Conservation (phyloP, 2,888 invertebrate genomes). For the Pachydiplax longipennis region DNA sequence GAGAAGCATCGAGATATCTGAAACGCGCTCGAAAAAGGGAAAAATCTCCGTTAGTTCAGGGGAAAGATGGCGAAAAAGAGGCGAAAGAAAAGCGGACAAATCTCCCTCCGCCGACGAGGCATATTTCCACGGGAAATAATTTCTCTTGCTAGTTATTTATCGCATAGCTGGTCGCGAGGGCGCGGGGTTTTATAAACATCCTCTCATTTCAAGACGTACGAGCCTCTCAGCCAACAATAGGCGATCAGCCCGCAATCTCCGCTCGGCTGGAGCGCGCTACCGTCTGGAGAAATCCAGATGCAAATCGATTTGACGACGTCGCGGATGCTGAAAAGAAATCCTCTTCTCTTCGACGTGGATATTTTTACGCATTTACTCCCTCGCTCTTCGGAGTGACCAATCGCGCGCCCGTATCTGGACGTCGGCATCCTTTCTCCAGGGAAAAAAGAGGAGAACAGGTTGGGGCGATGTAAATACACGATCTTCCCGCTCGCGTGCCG, state of each 20-base stretch:
- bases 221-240: background rate
- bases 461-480: background rate
- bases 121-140: background rate
- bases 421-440: background rate
- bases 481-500: background rate
- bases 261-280: background rate
- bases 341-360: background rate
- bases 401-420: background rate
- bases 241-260: background rate
- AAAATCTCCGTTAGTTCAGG: background rate
- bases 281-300: background rate
- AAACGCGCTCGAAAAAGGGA: background rate
- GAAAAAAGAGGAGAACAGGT: background rate
- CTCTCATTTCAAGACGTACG: background rate
- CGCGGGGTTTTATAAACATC: background rate
- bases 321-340: background rate
- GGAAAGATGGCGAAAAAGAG: background rate
- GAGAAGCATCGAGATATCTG: background rate
- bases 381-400: background rate
- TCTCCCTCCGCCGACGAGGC: background rate
- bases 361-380: background rate
- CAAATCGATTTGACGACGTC: background rate
- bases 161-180: background rate
- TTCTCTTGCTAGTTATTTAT: background rate
- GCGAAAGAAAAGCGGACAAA: background rate